Evolutionary conservation across 2,113 vertebrate species (phyloP).

Genomic region (Hemiprocne comata): DNA sequence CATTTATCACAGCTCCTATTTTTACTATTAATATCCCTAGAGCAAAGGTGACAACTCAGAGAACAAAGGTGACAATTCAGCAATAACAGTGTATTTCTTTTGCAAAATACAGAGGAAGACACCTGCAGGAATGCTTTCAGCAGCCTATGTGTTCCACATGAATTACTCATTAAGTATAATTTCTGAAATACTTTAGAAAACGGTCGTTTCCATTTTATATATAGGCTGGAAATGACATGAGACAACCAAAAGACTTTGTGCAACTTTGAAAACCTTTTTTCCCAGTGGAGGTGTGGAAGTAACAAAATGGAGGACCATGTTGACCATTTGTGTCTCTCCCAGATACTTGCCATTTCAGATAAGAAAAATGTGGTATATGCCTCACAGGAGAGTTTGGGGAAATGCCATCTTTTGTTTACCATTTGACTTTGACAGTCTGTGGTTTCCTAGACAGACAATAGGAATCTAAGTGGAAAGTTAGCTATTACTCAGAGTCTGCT

Average conservation of each 20-base stretch:
- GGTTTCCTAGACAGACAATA: slow-evolving; percentile 10
- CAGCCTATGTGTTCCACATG: not conserved
- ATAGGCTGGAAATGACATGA: not conserved
- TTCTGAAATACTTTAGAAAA: not conserved
- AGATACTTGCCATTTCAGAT: not conserved
- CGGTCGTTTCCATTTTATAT: not conserved
- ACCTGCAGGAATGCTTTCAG: not conserved
- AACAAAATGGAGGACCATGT: not conserved
- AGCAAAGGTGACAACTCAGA: not conserved
- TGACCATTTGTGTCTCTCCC: not conserved
- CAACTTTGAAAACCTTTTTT: not conserved
- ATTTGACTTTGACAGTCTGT: not conserved
- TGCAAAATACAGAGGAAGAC: not conserved
- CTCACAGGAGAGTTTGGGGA: slow-evolving; percentile 3
- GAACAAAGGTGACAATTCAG: not conserved
- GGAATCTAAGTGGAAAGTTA: slow-evolving; percentile 2
- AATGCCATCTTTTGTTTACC: not conserved
- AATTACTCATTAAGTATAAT: not conserved
- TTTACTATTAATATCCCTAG: not conserved
- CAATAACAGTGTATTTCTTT: not conserved
- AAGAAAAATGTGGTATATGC: not conserved
- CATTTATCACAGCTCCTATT: not conserved
- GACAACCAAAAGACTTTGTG: not conserved
- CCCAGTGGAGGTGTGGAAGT: not conserved
- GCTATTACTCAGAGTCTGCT: slow-evolving; percentile 21